A percentile compares a stretch with the other conserved stretches of the same genome.
Evolutionary conservation across 2,797 vertebrate species (phyloP).

Genomic region (Picus viridis): DNA sequence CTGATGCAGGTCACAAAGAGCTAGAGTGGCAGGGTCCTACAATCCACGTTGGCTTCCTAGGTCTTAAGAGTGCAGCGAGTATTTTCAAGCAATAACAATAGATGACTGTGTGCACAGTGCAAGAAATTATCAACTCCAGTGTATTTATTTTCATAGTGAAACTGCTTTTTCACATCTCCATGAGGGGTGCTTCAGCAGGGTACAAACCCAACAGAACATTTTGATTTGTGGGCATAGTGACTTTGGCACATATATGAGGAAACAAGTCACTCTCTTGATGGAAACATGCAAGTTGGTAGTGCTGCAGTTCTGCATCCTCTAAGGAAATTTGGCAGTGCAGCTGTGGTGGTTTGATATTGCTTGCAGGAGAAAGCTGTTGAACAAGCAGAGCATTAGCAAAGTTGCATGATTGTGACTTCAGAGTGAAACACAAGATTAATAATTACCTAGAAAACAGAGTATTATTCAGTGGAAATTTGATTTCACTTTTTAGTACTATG

Average conservation of each 20-base stretch:
- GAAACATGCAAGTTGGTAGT: background rate
- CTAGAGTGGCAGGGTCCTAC: background rate
- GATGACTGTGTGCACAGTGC: background rate
- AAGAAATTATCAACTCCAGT: constrained; percentile 38
- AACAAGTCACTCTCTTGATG: background rate
- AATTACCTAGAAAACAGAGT: background rate
- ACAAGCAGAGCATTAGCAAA: background rate
- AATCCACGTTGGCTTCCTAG: background rate
- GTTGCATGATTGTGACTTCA: accelerated
- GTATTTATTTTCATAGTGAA: constrained; percentile 38
- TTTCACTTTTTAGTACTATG: background rate
- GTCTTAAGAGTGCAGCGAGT: background rate
- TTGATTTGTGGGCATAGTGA: background rate
- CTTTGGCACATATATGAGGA: background rate
- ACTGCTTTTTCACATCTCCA: constrained; percentile 7
- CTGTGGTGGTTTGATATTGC: accelerated
- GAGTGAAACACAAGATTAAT: background rate
- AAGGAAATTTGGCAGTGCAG: background rate
- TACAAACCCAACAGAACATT: background rate
- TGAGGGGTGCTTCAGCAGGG: background rate
- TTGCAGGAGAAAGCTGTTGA: accelerated
- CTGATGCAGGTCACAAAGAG: background rate
- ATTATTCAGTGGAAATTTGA: background rate
- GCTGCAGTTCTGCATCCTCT: background rate
- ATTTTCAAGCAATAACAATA: background rate